Conservation (phyloP, 2,888 invertebrate species). For the Philhelius pedissequus region DNA sequence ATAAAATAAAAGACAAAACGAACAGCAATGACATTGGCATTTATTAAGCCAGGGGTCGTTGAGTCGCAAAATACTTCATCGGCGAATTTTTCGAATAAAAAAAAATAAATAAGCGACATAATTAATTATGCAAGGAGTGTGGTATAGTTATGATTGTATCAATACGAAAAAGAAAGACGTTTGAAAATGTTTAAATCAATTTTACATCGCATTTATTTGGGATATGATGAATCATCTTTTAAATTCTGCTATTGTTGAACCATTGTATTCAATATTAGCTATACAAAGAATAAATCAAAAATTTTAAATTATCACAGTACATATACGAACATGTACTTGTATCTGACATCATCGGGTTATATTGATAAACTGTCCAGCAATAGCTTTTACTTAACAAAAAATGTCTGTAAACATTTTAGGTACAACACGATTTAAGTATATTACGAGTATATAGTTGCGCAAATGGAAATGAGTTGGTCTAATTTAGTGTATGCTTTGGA, state of each 20-base stretch:
- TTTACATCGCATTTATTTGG: background rate
- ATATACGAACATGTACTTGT: no score
- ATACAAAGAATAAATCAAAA: no score
- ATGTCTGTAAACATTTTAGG: no score
- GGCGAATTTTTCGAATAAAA: background rate
- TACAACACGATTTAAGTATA: no score
- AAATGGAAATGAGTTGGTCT: no score
- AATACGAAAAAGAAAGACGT: background rate
- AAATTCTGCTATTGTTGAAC: background rate
- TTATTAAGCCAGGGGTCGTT: constrained; percentile 28
- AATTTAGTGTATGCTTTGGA: no score
- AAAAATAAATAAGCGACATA: background rate
- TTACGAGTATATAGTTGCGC: no score
- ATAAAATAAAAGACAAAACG: constrained; percentile 1
- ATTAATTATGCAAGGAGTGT: constrained; percentile 1
- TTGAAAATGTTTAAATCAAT: background rate
- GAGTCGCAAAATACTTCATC: constrained; percentile 35
- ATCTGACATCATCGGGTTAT: background rate
- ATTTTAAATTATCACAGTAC: background rate
- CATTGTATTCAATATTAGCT: background rate
- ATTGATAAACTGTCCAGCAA: background rate
- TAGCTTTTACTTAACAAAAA: no score
- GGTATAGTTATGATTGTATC: background rate
- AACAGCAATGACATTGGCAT: constrained; percentile 39
- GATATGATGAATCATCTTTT: background rate